phyloP scores from a whole-genome alignment of 2,797 vertebrate genomes.

The Novumbra hubbsi region DNA sequence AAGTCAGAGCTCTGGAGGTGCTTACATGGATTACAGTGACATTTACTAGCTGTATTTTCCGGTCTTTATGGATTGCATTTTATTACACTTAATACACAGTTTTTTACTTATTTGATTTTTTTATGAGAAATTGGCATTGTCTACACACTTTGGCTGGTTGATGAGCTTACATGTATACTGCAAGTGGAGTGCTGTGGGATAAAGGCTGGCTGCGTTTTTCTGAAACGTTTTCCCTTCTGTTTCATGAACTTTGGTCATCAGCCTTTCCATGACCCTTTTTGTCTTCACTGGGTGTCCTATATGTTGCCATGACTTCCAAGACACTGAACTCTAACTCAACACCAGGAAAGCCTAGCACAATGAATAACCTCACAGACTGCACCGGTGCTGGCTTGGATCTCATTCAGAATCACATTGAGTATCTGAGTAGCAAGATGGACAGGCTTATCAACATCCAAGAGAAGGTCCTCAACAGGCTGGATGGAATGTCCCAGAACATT shows the following conservation, averaged over 20 bases:
- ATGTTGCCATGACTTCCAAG: constrained; percentile 65
- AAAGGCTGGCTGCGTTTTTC: constrained; percentile 62
- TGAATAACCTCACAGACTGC: constrained; percentile 39
- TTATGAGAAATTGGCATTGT: constrained; percentile 3
- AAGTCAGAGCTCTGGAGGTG: constrained; percentile 17
- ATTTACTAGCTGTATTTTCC: constrained; percentile 19
- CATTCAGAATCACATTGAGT: constrained; percentile 81
- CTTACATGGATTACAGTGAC: constrained; percentile 12
- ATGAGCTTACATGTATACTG: not conserved
- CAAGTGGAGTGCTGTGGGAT: constrained; percentile 30
- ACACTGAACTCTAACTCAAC: constrained; percentile 57
- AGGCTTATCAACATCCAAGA: constrained; percentile 82
- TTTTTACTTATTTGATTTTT: constrained; percentile 12
- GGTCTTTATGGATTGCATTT: constrained; percentile 20
- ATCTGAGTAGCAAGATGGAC: constrained; percentile 86
- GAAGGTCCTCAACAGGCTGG: constrained; percentile 81
- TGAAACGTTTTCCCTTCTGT: constrained; percentile 40
- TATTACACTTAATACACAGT: constrained; percentile 3
- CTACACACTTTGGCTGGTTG: constrained; percentile 16
- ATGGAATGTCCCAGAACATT: constrained; percentile 83
- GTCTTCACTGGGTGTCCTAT: constrained; percentile 42
- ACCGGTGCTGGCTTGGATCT: constrained; percentile 64
- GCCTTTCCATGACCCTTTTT: constrained; percentile 25
- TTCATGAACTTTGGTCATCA: constrained; percentile 36
- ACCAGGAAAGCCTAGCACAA: not conserved